Conservation (phyloP, 2,113 vertebrate species). For the Platysteira castanea region DNA sequence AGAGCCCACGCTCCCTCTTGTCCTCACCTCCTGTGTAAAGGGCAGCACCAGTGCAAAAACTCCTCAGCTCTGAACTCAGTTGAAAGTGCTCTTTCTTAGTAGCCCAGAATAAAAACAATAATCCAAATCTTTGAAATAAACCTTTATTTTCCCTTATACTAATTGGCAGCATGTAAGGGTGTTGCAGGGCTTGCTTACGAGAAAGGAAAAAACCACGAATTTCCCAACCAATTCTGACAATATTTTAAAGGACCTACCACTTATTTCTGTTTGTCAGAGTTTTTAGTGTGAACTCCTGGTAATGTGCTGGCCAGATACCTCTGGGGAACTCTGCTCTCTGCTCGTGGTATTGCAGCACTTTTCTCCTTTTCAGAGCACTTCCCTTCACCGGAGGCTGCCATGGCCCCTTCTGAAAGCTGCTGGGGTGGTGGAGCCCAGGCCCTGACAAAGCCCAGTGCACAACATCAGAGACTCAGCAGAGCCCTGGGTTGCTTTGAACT, state of each 20-base stretch:
- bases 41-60: background rate
- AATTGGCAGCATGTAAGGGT: background rate
- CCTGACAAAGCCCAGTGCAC: background rate
- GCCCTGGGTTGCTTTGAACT: background rate
- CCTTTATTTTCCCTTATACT: background rate
- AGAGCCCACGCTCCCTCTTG: background rate
- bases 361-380: background rate
- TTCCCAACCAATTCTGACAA: background rate
- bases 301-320: background rate
- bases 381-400: background rate
- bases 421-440: background rate
- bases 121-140: background rate
- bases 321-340: background rate
- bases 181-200: background rate
- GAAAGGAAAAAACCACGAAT: background rate
- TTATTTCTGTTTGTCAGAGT: background rate
- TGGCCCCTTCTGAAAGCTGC: background rate
- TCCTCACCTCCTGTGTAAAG: background rate
- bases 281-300: background rate
- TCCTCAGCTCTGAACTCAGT: background rate
- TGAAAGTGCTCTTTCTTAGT: background rate
- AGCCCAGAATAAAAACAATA: background rate
- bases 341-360: background rate
- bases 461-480: rapidly evolving
- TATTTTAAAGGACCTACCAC: background rate